Percentiles rank a stretch among this genome's conserved stretches.
phyloP scores from a whole-genome alignment of 2,113 vertebrate genomes.

The Jaculus jaculus region DNA sequence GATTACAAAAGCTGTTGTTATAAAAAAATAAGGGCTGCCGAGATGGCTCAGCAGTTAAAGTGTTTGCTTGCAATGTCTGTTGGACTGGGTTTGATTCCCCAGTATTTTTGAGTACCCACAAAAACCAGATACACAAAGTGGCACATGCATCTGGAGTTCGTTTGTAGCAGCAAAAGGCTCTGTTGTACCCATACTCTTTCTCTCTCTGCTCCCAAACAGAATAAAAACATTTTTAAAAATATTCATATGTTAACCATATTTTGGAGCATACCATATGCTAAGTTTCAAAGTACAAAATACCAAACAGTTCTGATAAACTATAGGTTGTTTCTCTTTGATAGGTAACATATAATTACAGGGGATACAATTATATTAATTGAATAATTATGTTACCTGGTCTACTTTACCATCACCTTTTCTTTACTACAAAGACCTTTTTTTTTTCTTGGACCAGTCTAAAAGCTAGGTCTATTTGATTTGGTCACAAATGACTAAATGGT shows the following conservation, averaged over 20 bases:
- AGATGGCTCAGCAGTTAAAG: too few species aligned
- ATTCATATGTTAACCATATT: not conserved
- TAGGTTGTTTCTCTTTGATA: not conserved
- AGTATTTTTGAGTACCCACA: too few species aligned
- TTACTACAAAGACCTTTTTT: slow-evolving; percentile 27
- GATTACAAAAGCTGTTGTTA: too few species aligned
- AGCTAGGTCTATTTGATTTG: slow-evolving; percentile 13
- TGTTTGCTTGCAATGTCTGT: too few species aligned
- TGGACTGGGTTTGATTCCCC: too few species aligned
- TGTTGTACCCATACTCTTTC: too few species aligned
- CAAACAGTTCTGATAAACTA: slow-evolving; percentile 25
- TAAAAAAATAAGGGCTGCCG: too few species aligned
- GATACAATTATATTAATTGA: not conserved
- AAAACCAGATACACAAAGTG: too few species aligned
- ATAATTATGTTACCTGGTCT: not conserved
- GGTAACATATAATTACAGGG: not conserved
- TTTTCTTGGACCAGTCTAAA: slow-evolving; percentile 6
- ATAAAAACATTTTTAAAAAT: slow-evolving; percentile 26
- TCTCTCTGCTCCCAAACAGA: not conserved
- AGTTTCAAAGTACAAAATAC: slow-evolving; percentile 18
- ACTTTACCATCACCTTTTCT: not conserved
- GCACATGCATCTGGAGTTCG: too few species aligned
- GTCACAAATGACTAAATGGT: not conserved
- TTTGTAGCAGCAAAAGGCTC: too few species aligned
- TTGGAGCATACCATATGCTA: slow-evolving; percentile 21